Evolutionary conservation across 92 coral and sea anemone species (phyloP).

Genomic region (Epizoanthus illoricatus): DNA sequence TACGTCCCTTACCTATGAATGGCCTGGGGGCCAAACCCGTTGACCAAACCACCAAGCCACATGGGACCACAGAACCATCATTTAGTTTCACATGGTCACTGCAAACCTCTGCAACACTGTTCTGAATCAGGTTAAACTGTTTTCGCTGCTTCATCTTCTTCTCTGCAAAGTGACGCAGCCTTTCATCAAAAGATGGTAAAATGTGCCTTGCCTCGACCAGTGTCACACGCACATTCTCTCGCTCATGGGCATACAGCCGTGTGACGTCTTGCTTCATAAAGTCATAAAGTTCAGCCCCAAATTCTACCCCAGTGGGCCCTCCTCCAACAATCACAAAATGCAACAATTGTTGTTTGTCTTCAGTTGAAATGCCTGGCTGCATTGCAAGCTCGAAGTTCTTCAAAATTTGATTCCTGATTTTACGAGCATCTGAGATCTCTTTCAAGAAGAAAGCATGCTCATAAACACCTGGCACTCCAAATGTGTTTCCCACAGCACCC

Average conservation of each 20-base stretch:
- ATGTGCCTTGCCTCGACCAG: conserved; percentile 92
- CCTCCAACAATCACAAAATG: conserved; percentile 99
- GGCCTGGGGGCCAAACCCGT: conserved; percentile 95
- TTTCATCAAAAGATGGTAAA: conserved; percentile 95
- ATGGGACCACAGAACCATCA: conserved; percentile 78
- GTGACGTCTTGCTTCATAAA: conserved; percentile 92
- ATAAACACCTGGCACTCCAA: conserved; percentile 90
- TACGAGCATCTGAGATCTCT: conserved; percentile 97
- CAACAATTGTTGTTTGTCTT: conserved; percentile 76
- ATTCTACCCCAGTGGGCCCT: conserved; percentile 98
- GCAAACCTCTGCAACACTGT: conserved; percentile 82
- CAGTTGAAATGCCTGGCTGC: conserved; percentile 85
- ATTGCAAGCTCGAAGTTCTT: conserved; percentile 94
- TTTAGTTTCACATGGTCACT: conserved; percentile 70
- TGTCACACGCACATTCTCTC: conserved; percentile 81
- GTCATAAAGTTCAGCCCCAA: conserved; percentile 98
- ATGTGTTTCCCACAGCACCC: conserved; percentile 93
- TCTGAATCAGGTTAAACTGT: conserved; percentile 81
- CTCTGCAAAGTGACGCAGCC: conserved; percentile 84
- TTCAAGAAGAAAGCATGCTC: conserved; percentile 93
- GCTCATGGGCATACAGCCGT: conserved; percentile 85
- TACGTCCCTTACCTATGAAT: conserved; percentile 72
- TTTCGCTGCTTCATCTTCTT: conserved; percentile 88
- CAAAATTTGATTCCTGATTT: conserved; percentile 89
- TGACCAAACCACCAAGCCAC: conserved; percentile 98